Evolutionary conservation across 2,888 invertebrate genomes (phyloP).

Genomic region (Stenurella melanura): DNA sequence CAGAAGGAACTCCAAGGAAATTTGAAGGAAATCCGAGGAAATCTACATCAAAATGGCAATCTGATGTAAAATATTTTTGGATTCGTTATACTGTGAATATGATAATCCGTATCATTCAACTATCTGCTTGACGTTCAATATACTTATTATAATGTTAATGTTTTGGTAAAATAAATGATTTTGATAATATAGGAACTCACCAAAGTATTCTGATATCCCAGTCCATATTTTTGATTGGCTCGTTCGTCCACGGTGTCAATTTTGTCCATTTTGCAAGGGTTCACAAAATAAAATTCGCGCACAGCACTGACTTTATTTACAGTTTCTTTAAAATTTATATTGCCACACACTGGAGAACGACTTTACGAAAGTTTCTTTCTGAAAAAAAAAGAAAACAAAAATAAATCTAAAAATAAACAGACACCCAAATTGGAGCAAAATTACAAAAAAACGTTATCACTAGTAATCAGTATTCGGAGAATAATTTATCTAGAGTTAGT

Average conservation of each 20-base stretch:
- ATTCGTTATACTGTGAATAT: no score
- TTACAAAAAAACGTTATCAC: not conserved
- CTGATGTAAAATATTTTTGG: no score
- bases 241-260: conserved; percentile 56
- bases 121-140: no score
- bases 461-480: not conserved
- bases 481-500: not conserved
- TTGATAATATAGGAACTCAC: conserved; percentile 63
- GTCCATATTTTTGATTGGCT: conserved; percentile 78
- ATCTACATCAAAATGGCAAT: no score
- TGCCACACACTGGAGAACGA: not conserved
- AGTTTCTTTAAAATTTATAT: not conserved
- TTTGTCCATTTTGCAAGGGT: conserved; percentile 48
- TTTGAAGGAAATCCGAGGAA: no score
- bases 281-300: not conserved
- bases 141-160: no score
- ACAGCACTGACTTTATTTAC: conserved; percentile 20
- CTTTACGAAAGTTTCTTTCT: conserved; percentile 13
- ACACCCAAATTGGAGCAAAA: not conserved
- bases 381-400: conserved; percentile 20
- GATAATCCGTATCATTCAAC: no score
- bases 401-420: not conserved
- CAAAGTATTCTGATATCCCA: conserved; percentile 76
- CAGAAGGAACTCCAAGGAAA: no score
- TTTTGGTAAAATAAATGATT: no score